Conservation (phyloP, 2,797 vertebrate species). For the Geotrypetes seraphini region DNA sequence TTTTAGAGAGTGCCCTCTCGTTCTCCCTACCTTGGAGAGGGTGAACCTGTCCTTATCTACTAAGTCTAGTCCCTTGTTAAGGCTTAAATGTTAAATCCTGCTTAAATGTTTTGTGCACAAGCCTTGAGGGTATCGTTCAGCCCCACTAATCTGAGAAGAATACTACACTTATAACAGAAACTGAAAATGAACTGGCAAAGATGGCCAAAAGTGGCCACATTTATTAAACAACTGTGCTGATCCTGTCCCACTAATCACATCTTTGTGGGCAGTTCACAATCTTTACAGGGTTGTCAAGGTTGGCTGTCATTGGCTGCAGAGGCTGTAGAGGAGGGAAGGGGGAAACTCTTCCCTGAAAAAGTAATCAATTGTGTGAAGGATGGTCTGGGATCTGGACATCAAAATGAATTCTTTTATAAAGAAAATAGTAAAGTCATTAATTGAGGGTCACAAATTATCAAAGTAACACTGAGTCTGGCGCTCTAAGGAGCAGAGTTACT, state of each 20-base stretch:
- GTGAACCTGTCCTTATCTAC: too few species aligned
- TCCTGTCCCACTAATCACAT: slow-evolving; percentile 28
- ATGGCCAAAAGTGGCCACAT: too few species aligned
- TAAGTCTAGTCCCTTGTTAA: too few species aligned
- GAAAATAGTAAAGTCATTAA: slow-evolving; percentile 4
- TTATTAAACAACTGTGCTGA: slow-evolving; percentile 26
- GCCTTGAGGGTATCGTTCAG: too few species aligned
- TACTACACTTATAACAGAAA: slow-evolving; percentile 3
- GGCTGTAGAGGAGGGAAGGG: slow-evolving; percentile 21
- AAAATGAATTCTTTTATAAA: slow-evolving; percentile 17
- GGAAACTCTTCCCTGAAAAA: slow-evolving; percentile 56
- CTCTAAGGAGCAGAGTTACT: too few species aligned
- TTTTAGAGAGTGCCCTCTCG: too few species aligned
- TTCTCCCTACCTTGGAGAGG: too few species aligned
- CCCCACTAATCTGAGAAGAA: too few species aligned
- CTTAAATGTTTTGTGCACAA: too few species aligned
- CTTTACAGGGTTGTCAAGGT: slow-evolving; percentile 35
- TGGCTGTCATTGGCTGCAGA: slow-evolving; percentile 51
- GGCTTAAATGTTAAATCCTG: too few species aligned
- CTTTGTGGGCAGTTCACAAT: slow-evolving; percentile 32
- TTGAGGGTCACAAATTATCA: too few species aligned
- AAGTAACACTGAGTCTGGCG: too few species aligned
- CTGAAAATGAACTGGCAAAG: slow-evolving; percentile 1
- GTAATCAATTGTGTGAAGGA: slow-evolving; percentile 60
- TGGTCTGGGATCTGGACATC: slow-evolving; percentile 35